These are phyloP conservation scores for Scolopax mira DNA, from an alignment of 2,113 vertebrate species.

Conservation along the genomic window DNA sequence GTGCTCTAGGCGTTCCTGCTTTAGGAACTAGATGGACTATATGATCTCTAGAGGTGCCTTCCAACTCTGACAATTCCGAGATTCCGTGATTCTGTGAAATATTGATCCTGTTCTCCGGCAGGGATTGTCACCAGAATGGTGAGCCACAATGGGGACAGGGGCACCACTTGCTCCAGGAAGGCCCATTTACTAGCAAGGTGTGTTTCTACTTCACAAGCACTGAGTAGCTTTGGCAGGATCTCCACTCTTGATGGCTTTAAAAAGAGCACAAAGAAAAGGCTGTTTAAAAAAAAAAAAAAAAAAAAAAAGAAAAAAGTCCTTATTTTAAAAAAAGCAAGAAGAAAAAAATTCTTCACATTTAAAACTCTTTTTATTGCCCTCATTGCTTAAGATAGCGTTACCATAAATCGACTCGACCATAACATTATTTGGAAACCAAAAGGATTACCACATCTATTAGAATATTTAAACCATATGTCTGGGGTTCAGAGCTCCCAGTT, in stretches of 20 bases:
- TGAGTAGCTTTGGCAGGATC: background rate
- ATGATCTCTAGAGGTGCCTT: too few species aligned
- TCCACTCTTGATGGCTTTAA: background rate
- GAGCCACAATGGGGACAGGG: accelerated
- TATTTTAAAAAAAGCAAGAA: background rate
- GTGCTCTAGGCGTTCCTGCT: too few species aligned
- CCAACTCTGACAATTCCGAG: too few species aligned
- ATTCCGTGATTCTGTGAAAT: background rate
- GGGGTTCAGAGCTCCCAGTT: slow-evolving; percentile 7
- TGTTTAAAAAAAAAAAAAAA: background rate
- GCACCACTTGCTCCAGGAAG: background rate
- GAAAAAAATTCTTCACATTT: slow-evolving; percentile 18
- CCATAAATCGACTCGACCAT: slow-evolving; percentile 45
- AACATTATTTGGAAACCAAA: slow-evolving; percentile 42
- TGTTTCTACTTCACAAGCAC: background rate
- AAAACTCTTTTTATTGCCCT: slow-evolving; percentile 43
- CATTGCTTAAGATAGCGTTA: slow-evolving; percentile 52
- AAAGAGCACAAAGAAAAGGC: slow-evolving; percentile 6
- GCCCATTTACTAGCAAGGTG: background rate
- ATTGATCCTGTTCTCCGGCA: background rate
- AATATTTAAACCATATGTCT: slow-evolving; percentile 49
- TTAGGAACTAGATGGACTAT: too few species aligned
- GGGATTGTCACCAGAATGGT: background rate
- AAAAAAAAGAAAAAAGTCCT: background rate
- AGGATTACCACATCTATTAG: slow-evolving; percentile 56